Evolutionary conservation across 2,888 invertebrate species (phyloP), one percentile per base, ranked within the genome.

Genomic region (Hartigia nigra): DNA sequence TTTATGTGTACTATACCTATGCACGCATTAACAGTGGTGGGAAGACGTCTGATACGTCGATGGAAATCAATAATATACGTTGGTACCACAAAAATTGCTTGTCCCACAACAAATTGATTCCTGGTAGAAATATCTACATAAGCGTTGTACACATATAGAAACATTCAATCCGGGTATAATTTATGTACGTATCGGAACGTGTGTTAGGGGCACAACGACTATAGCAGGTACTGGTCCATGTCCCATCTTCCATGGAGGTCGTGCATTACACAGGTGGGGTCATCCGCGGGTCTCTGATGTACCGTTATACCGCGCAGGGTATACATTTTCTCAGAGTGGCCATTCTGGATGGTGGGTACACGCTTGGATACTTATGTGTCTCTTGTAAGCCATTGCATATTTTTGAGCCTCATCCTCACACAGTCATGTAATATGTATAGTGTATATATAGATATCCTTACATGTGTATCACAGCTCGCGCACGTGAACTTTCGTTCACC

Each of bases 221-320:
- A 70, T 55, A 76, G 78, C 74, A 79, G 76, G 74, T 78, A 82
- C 72, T 75, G 75, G 78, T 14, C 76, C 76, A 70, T 70, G 78
- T 78, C 76, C 75, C 78, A 37, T 78, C 39, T 31, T 75, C 35
- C 31, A 14, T 72, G 75, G 90, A 89, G 90, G 90, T 90, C 90
- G 87, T 84, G 87, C 90, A 87, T 90, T 89, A 88, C 89, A 90
- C 88, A 88, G 88, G 86, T 87, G 87, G 89, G 91, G 90, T 90
- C 90, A 90, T 86, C 86, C 85, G 77, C 82, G 84, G 89, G 34
- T 88, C 87, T 87, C 87, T 81, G 80, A 78, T 83, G 88, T 90
- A 90, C 90, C 90, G 90, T 90, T 90, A 90, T 81, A 78, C 81
- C 80, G 84, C 84, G 84, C 82, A 82, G 79, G 85, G 82, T 85